A percentile compares a stretch with the other conserved stretches of the same genome.
phyloP scores from a whole-genome alignment of 2,113 vertebrate species.

The Laticauda laticaudata region DNA sequence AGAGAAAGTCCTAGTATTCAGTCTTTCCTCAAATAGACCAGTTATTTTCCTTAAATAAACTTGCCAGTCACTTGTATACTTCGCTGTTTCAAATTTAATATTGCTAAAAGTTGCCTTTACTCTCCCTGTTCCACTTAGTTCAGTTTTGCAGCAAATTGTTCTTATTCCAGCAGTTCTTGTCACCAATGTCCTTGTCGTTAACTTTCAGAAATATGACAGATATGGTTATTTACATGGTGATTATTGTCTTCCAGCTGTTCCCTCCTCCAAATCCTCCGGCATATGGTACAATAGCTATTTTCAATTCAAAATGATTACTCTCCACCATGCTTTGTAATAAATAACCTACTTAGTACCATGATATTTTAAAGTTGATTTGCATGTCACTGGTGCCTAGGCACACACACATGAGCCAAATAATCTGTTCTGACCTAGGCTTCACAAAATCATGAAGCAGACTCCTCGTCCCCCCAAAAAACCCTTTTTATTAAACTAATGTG shows the following conservation, averaged over 20 bases:
- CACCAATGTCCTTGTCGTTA: constrained; percentile 6
- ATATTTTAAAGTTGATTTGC: background rate
- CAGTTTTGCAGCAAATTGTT: background rate
- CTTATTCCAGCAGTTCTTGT: constrained; percentile 1
- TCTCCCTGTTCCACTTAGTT: background rate
- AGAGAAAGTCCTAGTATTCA: background rate
- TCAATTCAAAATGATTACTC: constrained; percentile 11
- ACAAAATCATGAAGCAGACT: too few relatives aligned
- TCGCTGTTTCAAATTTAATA: background rate
- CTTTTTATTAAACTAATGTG: too few relatives aligned
- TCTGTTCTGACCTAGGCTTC: background rate
- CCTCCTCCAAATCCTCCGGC: background rate
- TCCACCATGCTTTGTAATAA: constrained; percentile 10
- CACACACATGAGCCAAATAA: background rate
- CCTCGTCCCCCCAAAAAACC: too few relatives aligned
- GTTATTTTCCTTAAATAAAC: background rate
- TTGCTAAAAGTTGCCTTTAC: background rate
- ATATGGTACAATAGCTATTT: constrained; percentile 21
- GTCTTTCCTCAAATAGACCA: background rate
- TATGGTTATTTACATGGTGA: constrained; percentile 18
- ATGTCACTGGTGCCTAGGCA: background rate
- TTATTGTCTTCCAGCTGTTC: constrained; percentile 25
- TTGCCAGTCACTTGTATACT: background rate
- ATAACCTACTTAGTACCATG: constrained; percentile 9
- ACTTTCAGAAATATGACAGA: constrained; percentile 22